Evolutionary conservation across 2,888 invertebrate species (phyloP), one percentile per base, ranked within the genome.

Genomic region (Spilosoma lubricipeda): DNA sequence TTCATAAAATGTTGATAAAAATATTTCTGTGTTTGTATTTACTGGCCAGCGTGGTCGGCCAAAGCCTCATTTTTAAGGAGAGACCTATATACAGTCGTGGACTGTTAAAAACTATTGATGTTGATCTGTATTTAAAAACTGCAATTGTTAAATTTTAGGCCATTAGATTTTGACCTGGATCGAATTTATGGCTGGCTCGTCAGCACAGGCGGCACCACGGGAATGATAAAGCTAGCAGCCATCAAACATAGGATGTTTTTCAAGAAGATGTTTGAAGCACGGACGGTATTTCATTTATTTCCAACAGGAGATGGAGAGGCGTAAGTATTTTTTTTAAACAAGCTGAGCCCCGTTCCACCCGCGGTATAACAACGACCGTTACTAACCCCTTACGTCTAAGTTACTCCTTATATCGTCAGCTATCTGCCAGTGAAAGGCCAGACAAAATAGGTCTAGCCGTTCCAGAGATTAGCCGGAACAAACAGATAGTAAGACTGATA

Each of bases 151-250:
- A 65, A 45, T 67, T 67, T 2, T 86, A 94, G 94, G 74, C 85
- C 89, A 18, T 88, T 88, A 5, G 81, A 84, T 20, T 87, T 94
- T 33, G 91, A 94, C 66, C 48, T 82, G 30, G 87, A 90, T 0
- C 90, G 90, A 66, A 75, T 88, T 2, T 91, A 88, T 73, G 85
- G 79, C 0, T 93, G 92, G 88, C 80, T 95, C 20, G 77, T 91
- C 3, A 87, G 89, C 72, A 93, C 94, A 0, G 92, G 94, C 2
- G 95, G 95, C 0, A 93, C 93, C 0, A 90, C 92, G 0, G 94
- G 94, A 0, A 76, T 80, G 0, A 77, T 90, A 0, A 95, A 95
- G 77, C 79, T 92, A 0, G 93, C 91, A 0, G 93, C 94, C 0
- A 85, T 93, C 71, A 90, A 86, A 20, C 93, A 94, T 67, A 77